A percentile compares a stretch with the other conserved stretches of the same genome.
Evolutionary conservation across 2,888 invertebrate species (phyloP).

Genomic region (Catotricha subobsoleta): DNA sequence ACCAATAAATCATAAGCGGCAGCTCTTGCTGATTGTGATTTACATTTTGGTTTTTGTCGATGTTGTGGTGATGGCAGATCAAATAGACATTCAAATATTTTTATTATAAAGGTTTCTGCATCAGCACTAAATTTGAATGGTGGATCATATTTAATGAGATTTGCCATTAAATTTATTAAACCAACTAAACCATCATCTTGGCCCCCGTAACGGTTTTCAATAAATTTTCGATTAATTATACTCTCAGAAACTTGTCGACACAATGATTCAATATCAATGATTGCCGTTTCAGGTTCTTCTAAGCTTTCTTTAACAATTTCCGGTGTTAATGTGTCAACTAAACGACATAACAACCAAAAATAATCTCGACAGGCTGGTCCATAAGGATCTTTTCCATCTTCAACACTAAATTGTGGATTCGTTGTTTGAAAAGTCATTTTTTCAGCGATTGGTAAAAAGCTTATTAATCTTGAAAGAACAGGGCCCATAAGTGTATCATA

Average conservation of each 20-base stretch:
- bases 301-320: constrained; percentile 52
- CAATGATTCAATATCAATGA: constrained; percentile 54
- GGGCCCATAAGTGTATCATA: constrained; percentile 53
- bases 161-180: constrained; percentile 67
- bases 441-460: constrained; percentile 67
- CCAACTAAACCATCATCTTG: constrained; percentile 87
- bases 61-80: constrained; percentile 73
- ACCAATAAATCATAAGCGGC: constrained; percentile 83
- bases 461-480: constrained; percentile 60
- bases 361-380: constrained; percentile 89
- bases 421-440: constrained; percentile 50
- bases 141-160: constrained; percentile 74
- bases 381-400: constrained; percentile 83
- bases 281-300: constrained; percentile 35
- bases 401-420: constrained; percentile 38
- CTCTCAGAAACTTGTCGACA: constrained; percentile 56
- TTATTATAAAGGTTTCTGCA: constrained; percentile 37
- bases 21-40: constrained; percentile 72
- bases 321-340: constrained; percentile 70
- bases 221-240: constrained; percentile 57
- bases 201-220: constrained; percentile 63
- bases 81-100: constrained; percentile 75
- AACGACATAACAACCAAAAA: constrained; percentile 78
- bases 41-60: constrained; percentile 81
- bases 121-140: constrained; percentile 65